phyloP scores from a whole-genome alignment of 1,140 invertebrate species.

The Drusus annulatus region DNA sequence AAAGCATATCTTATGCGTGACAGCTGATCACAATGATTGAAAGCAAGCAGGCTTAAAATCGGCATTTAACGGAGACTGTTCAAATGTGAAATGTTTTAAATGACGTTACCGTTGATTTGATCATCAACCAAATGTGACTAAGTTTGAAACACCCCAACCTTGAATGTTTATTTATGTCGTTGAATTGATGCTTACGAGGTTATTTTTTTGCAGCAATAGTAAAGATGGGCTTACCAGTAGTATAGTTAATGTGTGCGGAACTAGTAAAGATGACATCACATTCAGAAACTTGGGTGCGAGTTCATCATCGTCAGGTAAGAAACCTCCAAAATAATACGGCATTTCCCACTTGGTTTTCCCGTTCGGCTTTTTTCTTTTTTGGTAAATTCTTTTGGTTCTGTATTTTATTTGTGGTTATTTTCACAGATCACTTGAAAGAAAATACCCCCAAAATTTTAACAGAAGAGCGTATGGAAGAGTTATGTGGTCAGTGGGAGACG shows the following conservation, averaged over 20 bases:
- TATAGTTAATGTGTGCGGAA: conserved; percentile 32
- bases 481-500: conserved; percentile 66
- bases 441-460: conserved; percentile 61
- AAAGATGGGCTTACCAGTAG: conserved; percentile 17
- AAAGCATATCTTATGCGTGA: too few relatives aligned
- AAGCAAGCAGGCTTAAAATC: too few relatives aligned
- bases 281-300: background rate
- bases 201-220: conserved; percentile 43
- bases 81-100: too few relatives aligned
- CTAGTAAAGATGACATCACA: conserved; percentile 42
- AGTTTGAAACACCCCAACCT: too few relatives aligned
- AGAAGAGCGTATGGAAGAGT: conserved; percentile 66
- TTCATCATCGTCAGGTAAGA: conserved; percentile 21
- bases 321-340: background rate
- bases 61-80: too few relatives aligned
- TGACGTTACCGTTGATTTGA: too few relatives aligned
- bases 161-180: too few relatives aligned
- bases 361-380: background rate
- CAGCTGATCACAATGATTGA: too few relatives aligned
- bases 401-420: conserved; percentile 24
- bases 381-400: background rate
- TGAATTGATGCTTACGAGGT: too few relatives aligned
- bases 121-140: too few relatives aligned
- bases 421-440: conserved; percentile 31
- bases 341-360: background rate